These are phyloP conservation scores for Coracias cyanogaster DNA, from an alignment of 2,797 vertebrate species.

Conservation along the genomic window DNA sequence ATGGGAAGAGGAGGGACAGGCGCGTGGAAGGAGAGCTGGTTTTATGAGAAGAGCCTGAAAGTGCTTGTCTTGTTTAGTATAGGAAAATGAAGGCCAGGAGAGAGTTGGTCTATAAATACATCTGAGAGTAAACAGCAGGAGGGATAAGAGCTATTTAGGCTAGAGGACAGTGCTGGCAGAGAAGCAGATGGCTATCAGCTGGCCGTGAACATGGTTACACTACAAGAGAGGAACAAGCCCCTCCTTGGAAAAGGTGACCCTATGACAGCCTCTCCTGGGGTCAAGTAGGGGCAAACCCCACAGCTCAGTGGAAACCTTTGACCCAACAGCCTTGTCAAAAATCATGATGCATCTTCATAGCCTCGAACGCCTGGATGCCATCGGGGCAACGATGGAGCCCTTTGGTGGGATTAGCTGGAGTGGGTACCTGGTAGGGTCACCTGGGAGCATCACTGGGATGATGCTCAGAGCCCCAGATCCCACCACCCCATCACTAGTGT, in stretches of 20 bases:
- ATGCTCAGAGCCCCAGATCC: background rate
- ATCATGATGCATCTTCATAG: rapidly evolving
- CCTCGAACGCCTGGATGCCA: rapidly evolving
- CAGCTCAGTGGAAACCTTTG: rapidly evolving
- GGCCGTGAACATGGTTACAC: background rate
- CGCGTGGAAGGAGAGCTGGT: background rate
- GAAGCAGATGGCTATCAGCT: slow-evolving; percentile 66
- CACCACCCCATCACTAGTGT: rapidly evolving
- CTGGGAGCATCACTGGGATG: background rate
- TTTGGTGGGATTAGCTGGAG: background rate
- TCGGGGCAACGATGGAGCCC: rapidly evolving
- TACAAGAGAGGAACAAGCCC: background rate
- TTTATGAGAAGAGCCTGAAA: slow-evolving; percentile 3
- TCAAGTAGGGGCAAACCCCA: background rate
- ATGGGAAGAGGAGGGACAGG: background rate
- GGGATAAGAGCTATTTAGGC: slow-evolving; percentile 53
- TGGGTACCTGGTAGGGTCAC: background rate
- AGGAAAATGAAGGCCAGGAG: slow-evolving; percentile 36
- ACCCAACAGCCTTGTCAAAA: background rate
- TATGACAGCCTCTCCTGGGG: background rate
- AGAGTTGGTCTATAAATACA: slow-evolving; percentile 62
- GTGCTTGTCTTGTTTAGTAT: slow-evolving; percentile 64
- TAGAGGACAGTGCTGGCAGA: slow-evolving; percentile 54
- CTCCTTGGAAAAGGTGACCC: background rate
- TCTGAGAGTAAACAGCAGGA: slow-evolving; percentile 55